phyloP scores from a whole-genome alignment of 2,113 vertebrate genomes.

The Phyllopteryx taeniolatus region DNA sequence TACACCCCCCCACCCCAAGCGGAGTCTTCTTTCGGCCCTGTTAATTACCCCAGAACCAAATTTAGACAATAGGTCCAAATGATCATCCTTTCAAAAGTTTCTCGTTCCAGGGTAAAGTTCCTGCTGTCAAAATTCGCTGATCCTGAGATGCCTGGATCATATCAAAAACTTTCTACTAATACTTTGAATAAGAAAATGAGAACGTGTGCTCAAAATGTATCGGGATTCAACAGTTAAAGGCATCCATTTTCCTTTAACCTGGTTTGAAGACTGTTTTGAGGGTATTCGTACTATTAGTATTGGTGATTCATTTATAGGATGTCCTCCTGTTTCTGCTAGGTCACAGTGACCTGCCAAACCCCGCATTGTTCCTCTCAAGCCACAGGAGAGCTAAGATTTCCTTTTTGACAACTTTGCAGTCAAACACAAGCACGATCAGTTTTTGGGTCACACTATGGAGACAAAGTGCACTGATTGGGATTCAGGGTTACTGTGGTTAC shows the following conservation, averaged over 20 bases:
- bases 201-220: neutral
- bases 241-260: conserved; percentile 6
- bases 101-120: too few species aligned
- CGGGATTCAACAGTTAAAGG: conserved; percentile 5
- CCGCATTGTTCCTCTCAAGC: conserved; percentile 28
- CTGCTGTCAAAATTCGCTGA: too few species aligned
- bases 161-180: too few species aligned
- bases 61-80: too few species aligned
- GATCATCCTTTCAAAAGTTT: too few species aligned
- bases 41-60: too few species aligned
- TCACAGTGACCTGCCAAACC: conserved; percentile 14
- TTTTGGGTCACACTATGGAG: neutral
- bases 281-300: neutral
- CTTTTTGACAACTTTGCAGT: neutral
- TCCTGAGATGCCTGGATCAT: too few species aligned
- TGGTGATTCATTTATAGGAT: conserved; percentile 6
- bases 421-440: neutral
- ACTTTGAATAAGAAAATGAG: too few species aligned
- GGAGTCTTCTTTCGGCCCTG: too few species aligned
- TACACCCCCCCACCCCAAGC: too few species aligned
- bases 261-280: neutral
- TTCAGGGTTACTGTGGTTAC: neutral
- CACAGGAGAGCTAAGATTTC: conserved; percentile 14
- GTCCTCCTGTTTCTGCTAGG: conserved; percentile 22
- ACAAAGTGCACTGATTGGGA: neutral